These are phyloP conservation scores for Onychomys arenicola DNA, from an alignment of 2,797 vertebrate species.

Conservation along the genomic window DNA sequence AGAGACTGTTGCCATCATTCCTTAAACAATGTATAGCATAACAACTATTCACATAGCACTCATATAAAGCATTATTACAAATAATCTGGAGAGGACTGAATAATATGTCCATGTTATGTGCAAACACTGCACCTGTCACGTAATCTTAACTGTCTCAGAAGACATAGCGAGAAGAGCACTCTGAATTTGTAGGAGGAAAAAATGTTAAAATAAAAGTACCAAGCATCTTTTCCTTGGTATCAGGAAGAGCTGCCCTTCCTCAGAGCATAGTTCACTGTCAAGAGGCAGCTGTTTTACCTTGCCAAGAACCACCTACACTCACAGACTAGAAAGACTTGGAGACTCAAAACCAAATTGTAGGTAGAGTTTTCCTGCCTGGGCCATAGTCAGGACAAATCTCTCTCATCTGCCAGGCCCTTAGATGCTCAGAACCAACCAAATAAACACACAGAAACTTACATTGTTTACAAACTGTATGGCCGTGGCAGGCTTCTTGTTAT, in stretches of 20 bases:
- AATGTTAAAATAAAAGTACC: slow-evolving; percentile 5
- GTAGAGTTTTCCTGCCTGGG: no score
- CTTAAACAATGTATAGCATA: neutral
- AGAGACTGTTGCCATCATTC: neutral
- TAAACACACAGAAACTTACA: no score
- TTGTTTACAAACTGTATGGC: no score
- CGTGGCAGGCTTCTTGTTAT: no score
- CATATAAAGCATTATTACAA: no score
- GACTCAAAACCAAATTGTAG: neutral
- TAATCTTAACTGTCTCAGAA: neutral
- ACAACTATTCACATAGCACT: neutral
- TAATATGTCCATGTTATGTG: neutral
- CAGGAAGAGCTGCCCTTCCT: neutral
- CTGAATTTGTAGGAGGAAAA: slow-evolving; percentile 12
- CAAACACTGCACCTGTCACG: neutral
- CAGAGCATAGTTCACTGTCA: neutral
- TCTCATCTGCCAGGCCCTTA: no score
- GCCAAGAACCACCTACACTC: neutral
- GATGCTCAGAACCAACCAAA: no score
- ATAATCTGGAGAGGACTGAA: neutral
- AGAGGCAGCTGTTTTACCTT: neutral
- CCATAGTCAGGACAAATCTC: no score
- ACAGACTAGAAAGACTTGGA: neutral
- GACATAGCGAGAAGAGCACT: neutral
- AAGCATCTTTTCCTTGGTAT: slow-evolving; percentile 26